These are phyloP conservation scores for Petrocephalus zakoni DNA, from an alignment of 2,113 vertebrate species.

Conservation along the genomic window DNA sequence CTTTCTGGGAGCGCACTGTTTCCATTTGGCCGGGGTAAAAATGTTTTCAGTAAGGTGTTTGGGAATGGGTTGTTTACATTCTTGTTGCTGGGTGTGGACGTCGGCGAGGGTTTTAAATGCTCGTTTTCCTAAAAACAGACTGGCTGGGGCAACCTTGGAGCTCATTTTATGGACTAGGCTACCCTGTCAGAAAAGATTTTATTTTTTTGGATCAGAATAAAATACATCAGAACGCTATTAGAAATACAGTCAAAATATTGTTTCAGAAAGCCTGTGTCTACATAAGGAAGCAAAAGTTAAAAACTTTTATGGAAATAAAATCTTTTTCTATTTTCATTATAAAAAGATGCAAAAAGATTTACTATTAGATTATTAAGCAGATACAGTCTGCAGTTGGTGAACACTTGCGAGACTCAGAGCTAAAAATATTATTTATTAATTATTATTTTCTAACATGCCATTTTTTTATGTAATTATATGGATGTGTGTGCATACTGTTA, in stretches of 20 bases:
- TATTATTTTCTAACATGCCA: background rate
- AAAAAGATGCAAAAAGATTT: background rate
- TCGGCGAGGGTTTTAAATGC: background rate
- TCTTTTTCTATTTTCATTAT: background rate
- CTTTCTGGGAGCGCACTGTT: background rate
- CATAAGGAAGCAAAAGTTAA: background rate
- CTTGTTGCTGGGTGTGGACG: constrained; percentile 23
- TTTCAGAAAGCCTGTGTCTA: background rate
- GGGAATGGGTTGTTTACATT: constrained; percentile 16
- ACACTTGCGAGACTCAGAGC: background rate
- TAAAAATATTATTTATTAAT: background rate
- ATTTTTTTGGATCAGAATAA: background rate
- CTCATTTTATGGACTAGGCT: constrained; percentile 10
- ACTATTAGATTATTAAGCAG: background rate
- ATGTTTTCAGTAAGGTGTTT: background rate
- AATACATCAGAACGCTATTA: background rate
- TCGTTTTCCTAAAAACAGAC: constrained; percentile 24
- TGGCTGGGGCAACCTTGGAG: constrained; percentile 1
- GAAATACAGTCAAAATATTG: background rate
- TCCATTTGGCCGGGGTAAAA: constrained; percentile 1
- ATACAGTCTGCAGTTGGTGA: background rate
- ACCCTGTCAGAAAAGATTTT: background rate
- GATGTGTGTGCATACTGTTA: background rate
- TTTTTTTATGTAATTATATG: background rate
- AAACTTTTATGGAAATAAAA: background rate